Evolutionary conservation across 92 coral and sea anemone genomes (phyloP), one percentile per base, ranked within the genome.

Genomic region (Parazoanthus swiftii): DNA sequence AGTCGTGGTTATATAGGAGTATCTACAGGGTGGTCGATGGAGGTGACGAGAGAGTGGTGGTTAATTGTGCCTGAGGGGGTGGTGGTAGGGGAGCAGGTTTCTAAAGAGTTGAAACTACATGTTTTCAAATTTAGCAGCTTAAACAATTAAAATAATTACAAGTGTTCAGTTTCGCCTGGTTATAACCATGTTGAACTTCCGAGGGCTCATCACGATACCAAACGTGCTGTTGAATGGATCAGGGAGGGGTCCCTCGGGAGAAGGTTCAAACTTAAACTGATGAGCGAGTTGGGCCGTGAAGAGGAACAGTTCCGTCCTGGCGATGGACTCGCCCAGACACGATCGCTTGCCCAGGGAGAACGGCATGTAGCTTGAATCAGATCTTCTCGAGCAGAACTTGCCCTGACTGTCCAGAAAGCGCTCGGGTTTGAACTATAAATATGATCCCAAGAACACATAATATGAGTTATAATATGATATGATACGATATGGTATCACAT

Each of bases 281-380:
- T 92, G 94, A 25, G 85, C 80, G 21, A 94, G 90, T 20, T 82
- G 89, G 83, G 93, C 90, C 59, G 91, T 93, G 79, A 84, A 84
- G 87, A 84, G 87, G n/a, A 84, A 84, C 67, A 84, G 29, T 36
- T 84, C 87, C 23, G 87, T 84, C 21, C 78, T 46, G 63, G 87
- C 87, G 4, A 84, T 84, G 29, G 87, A 84, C 87, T 84, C 87
- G 6, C 87, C 87, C 10, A 84, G 79, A 84, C 87, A 84, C 42
- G 87, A 84, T 16, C 86, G 86, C 65, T 83, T 83, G 33, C 86
- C 86, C 15, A 83, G 78, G 7, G 86, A 83, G 65, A 83, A 83
- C 4, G 86, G 86, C 78, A 83, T 83, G 78, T 83, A 83, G 77
- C 86, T 83, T 25, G 86, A 83, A 8, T 83, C 86, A 1, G 77